Conservation (phyloP, 1,140 invertebrate genomes). For the Rhopalosiphum padi region DNA sequence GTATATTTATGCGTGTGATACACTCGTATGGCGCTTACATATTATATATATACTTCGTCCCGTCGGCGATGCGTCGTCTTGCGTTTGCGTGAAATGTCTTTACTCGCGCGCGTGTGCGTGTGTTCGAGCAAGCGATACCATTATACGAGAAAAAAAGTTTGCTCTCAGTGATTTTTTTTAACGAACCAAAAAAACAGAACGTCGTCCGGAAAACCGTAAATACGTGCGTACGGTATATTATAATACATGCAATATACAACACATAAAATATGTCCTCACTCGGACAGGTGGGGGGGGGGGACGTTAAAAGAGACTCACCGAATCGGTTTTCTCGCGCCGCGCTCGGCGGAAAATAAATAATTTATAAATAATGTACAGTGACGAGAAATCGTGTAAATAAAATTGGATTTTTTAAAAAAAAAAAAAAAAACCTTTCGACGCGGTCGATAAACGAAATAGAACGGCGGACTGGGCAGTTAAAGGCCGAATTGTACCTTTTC, state of each 20-base stretch:
- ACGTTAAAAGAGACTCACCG: background rate
- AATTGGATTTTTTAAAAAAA: background rate
- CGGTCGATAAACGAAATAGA: background rate
- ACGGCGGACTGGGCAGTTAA: too few species aligned
- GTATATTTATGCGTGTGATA: too few species aligned
- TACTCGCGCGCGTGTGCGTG: background rate
- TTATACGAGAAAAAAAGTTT: background rate
- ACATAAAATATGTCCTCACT: background rate
- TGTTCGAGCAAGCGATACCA: background rate
- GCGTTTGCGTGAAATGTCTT: background rate
- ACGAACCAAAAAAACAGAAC: too few species aligned
- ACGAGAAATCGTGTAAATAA: background rate
- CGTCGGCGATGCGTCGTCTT: background rate
- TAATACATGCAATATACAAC: too few species aligned
- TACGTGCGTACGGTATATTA: too few species aligned
- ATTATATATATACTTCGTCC: background rate
- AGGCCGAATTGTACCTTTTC: background rate
- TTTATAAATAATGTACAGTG: background rate
- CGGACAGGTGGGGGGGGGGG: too few species aligned
- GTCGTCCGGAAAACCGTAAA: too few species aligned
- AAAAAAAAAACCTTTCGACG: background rate
- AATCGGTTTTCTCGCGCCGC: background rate
- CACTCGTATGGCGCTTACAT: too few species aligned
- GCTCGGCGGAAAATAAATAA: background rate
- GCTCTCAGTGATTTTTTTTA: too few species aligned